phyloP scores from a whole-genome alignment of 2,888 invertebrate genomes.

The Chydorus sphaericus region DNA sequence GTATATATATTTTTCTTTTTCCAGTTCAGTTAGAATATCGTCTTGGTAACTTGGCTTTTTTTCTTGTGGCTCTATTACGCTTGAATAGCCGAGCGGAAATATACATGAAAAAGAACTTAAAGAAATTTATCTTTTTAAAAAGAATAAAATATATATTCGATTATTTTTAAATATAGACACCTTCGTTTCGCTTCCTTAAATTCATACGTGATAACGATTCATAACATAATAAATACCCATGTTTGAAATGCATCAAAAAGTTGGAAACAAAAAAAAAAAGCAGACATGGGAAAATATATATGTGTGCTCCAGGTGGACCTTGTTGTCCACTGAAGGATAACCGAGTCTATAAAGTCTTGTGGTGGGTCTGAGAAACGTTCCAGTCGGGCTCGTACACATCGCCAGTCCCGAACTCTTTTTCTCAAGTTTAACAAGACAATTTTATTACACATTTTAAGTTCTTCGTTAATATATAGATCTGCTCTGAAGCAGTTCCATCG shows the following conservation, averaged over 20 bases:
- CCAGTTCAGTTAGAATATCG: background rate
- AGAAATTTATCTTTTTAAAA: background rate
- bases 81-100: slow-evolving; percentile 3
- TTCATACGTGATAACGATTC: no score
- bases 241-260: no score
- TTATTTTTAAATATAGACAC: no score
- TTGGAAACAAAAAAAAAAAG: background rate
- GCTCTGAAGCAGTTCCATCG: no score
- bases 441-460: no score
- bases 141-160: no score
- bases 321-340: slow-evolving; percentile 4
- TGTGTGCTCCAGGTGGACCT: background rate
- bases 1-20: background rate
- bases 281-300: background rate
- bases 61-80: background rate
- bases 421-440: no score
- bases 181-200: no score
- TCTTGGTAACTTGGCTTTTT: background rate
- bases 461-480: no score
- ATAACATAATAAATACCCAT: no score
- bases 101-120: no score
- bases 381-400: background rate
- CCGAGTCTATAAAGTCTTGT: slow-evolving; percentile 2
- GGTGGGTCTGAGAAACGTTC: background rate
- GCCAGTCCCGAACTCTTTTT: no score